Evolutionary conservation across 2,113 vertebrate genomes (phyloP), one percentile per base, ranked within the genome.

Genomic region (Herpetotheres cachinnans): DNA sequence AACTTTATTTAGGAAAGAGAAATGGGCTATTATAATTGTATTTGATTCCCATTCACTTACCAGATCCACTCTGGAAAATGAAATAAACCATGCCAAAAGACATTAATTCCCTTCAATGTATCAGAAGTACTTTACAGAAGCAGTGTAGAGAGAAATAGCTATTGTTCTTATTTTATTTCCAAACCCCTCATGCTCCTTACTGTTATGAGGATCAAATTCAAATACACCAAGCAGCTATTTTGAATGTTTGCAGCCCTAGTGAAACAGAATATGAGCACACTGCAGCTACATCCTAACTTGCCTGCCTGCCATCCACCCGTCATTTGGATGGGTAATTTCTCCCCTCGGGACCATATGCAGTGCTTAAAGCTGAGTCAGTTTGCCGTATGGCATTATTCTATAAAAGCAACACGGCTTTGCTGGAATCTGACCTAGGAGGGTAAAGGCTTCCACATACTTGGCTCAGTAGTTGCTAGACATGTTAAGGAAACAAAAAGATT

Each of bases 41-140:
- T 95, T 93, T 95, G 86, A 94, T 91, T 92, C 86, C 65, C 85
- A 79, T 94, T 95, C 95, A 94, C 82, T 94, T 92, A 94, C 87
- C 81, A 95, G 82, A 97, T 87, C 90, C 72, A 86, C 86, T 97
- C 85, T 87, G 93, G 88, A 95, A 97, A 97, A 96, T 93, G 81
- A 96, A 96, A 95, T 95, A 97, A 95, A 94, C 84, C 94, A 94
- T 81, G 91, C 89, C 96, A 96, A 93, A 96, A 96, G 78, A 95
- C 93, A 96, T 97, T 93, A 93, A 95, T 95, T 93, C 94, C 76
- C 62, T 87, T 93, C 83, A 93, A 91, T 65, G 78, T 77, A 97
- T 90, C 88, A 87, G 46, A 94, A 94, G 71, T 93, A 90, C 82
- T 95, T 90, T 78, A 96, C 70, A 92, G 91, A 94, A 96, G 88